Base-by-base conservation (phyloP, 2,888 invertebrate species). In the Hesperia comma region DNA sequence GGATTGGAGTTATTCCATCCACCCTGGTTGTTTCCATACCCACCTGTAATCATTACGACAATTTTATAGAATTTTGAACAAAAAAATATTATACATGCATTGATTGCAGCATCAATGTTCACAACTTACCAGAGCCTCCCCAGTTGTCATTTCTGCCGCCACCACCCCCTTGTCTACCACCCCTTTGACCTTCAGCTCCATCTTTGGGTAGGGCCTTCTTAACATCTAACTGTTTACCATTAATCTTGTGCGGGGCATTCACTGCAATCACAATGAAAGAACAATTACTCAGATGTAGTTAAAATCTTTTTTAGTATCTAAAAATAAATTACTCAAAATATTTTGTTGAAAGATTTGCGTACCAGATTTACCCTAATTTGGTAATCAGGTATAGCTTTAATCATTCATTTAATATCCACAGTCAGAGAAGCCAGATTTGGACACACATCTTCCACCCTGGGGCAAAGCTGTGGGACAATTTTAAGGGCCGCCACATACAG, bases 191-290 rank as follows among this genome's bases (percentile, higher is more conserved):
- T 6, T 94, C 93, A 49, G 94, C 92, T 37, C 94, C 94, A 75
- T 97, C 96, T 84, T 97, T 97, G 66, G 98, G 97, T 49, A 98
- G 90, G 6, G 98, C 98, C 90, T 99, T 99, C 83, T 98, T 98
- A 0, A 98, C 98, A 88, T 98, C 98, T 37, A 98, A 95, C 78
- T 96, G 95, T 82, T 97, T 97, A 1, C 97, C 97, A 80, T 96
- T 96, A 53, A 98, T 95, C 77, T 95, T 95, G 80, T 98, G 98
- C 73, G 96, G 95, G 67, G 96, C 95, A 88, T 97, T 96, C 79
- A 97, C 95, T 96, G 84, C 75, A 75, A 72, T 40, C 33, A 49
- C 1, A 15, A 57, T 56, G 69, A 68, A 46, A 46, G 10, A 37
- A n/a, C n/a, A n/a, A 37, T 37, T 37, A 37, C 12, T 37, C 37